Base-by-base conservation (phyloP, 2,113 vertebrate genomes). In the Oryzias woworae region DNA sequence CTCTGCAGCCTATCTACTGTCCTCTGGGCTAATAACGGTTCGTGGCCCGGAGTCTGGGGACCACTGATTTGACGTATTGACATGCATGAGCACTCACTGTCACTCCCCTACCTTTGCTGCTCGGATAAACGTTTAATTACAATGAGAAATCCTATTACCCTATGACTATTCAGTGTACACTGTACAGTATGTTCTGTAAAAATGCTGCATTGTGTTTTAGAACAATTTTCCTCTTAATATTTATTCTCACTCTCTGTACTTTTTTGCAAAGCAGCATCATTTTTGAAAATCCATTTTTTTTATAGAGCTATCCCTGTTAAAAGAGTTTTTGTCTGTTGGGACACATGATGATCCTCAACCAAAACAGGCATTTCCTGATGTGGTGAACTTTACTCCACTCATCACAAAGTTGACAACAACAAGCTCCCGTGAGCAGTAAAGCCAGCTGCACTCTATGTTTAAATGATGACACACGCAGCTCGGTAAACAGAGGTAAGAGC, bases 81-180 rank as follows among this genome's bases (percentile, higher is more conserved):
- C 31, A 73, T 28, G 61, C 3, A 57, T 49, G 36, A 54, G 24
- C 66, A 65, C 57, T 61, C 13, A 17, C 52, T 50, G 8, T n/a
- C 12, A 48, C 53, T 56, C 52, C 51, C 26, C 60, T 72, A 56
- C 23, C 76, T 57, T 64, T 47, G 17, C 51, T 65, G 53, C 56
- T 68, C 60, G 52, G 59, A 60, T 31, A 70, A 72, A 68, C 68
- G 61, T 86, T 62, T 75, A 84, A 88, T 88, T 86, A 85, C 73
- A 77, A 66, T 22, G 51, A 58, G 45, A 78, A 77, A 72, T 68
- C 60, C 78, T 75, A 76, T 50, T 84, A 77, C 69, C 62, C 73
- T 77, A 73, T 44, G 47, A 55, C 58, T 80, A 64, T 57, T 63
- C 43, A 31, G 62, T 58, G 69, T 78, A 49, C 6, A 66, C 58